Evolutionary conservation across 1,140 invertebrate genomes (phyloP).

Genomic region (Tetragonula clypearis): DNA sequence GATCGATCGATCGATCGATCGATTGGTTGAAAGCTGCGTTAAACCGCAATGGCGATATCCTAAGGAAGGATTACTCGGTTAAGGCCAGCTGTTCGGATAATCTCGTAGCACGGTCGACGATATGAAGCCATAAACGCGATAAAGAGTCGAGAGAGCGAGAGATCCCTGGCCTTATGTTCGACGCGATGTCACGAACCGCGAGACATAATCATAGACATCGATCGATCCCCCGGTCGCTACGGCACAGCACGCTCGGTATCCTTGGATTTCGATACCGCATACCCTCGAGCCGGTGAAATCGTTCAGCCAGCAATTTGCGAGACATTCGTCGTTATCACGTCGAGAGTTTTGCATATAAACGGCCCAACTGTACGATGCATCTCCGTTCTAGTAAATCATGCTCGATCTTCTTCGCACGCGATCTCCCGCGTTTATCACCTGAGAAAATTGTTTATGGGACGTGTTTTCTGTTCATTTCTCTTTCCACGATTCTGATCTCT

Average conservation of each 20-base stretch:
- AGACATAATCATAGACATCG: slow-evolving; percentile 62
- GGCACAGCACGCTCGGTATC: slow-evolving; percentile 37
- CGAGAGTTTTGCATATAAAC: slow-evolving; percentile 43
- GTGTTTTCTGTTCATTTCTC: not conserved
- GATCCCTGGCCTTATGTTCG: slow-evolving; percentile 7
- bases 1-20: slow-evolving; percentile 17
- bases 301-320: slow-evolving; percentile 51
- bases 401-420: not conserved
- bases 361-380: not conserved
- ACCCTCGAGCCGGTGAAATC: slow-evolving; percentile 2
- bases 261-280: slow-evolving; percentile 27
- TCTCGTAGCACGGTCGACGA: slow-evolving; percentile 36
- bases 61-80: slow-evolving; percentile 27
- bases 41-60: slow-evolving; percentile 29
- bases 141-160: slow-evolving; percentile 47
- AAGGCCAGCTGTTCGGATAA: slow-evolving; percentile 33
- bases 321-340: slow-evolving; percentile 57
- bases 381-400: not conserved
- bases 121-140: slow-evolving; percentile 67
- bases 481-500: not conserved
- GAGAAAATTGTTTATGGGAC: slow-evolving; percentile 31
- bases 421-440: not conserved
- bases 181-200: slow-evolving; percentile 38
- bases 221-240: slow-evolving; percentile 17
- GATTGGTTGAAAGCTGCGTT: slow-evolving; percentile 7